Evolutionary conservation across 2,888 invertebrate species (phyloP).

Genomic region (Mystacides longicornis): DNA sequence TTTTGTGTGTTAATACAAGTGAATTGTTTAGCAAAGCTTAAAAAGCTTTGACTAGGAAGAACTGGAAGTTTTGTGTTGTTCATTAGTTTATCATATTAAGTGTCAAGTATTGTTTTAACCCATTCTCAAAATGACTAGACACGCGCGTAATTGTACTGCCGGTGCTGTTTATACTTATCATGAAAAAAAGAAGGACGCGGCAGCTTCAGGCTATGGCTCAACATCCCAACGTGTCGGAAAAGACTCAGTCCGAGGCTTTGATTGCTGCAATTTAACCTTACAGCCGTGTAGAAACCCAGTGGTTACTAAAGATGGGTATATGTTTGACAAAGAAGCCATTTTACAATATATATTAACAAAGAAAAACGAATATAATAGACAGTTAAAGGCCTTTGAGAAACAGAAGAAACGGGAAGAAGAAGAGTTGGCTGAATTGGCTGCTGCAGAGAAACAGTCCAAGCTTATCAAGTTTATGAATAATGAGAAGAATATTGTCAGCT

Average conservation of each 20-base stretch:
- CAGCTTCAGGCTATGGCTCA: slow-evolving; percentile 89
- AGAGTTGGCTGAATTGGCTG: slow-evolving; percentile 61
- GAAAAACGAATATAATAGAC: slow-evolving; percentile 83
- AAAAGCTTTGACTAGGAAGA: too few relatives aligned
- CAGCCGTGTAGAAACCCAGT: slow-evolving; percentile 73
- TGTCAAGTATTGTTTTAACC: too few relatives aligned
- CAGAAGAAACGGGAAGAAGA: slow-evolving; percentile 70
- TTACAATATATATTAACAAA: slow-evolving; percentile 90
- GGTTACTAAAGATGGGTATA: slow-evolving; percentile 69
- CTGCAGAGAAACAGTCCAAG: slow-evolving; percentile 66
- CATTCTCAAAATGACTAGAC: slow-evolving; percentile 81
- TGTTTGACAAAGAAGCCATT: slow-evolving; percentile 96
- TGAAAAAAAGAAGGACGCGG: slow-evolving; percentile 93
- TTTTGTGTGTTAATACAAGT: too few relatives aligned
- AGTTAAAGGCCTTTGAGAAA: slow-evolving; percentile 87
- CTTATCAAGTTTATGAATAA: slow-evolving; percentile 73
- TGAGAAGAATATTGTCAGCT: slow-evolving; percentile 66
- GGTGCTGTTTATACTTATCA: slow-evolving; percentile 98
- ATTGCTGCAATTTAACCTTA: slow-evolving; percentile 93
- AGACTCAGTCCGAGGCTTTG: slow-evolving; percentile 92
- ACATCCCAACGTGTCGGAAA: slow-evolving; percentile 82
- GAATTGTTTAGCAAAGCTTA: too few relatives aligned
- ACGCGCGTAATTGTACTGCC: slow-evolving; percentile 97
- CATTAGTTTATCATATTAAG: too few relatives aligned
- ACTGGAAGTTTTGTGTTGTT: too few relatives aligned